phyloP scores from a whole-genome alignment of 2,797 vertebrate genomes.

The Heterohyrax brucei region DNA sequence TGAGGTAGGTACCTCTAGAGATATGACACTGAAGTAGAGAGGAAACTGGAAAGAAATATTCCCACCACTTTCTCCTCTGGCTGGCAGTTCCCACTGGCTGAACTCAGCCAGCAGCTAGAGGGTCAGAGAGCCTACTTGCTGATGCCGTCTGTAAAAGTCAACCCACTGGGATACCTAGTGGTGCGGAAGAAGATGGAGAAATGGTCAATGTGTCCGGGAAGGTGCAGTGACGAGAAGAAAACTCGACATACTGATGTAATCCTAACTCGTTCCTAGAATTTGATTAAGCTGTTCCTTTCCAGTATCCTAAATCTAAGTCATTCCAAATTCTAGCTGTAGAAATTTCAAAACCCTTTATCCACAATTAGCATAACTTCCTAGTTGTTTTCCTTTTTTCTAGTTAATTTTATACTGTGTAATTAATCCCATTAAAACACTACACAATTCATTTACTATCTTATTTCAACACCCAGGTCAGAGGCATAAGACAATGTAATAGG shows the following conservation, averaged over 20 bases:
- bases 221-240: not conserved
- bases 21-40: not conserved
- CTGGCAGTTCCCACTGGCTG: not conserved
- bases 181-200: not conserved
- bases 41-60: not conserved
- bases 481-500: no score
- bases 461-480: slow-evolving; percentile 26
- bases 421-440: not conserved
- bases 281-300: not conserved
- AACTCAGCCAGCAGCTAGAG: not conserved
- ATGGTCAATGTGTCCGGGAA: no score
- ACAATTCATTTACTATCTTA: not conserved
- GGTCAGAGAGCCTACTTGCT: not conserved
- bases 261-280: not conserved
- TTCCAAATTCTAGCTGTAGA: not conserved
- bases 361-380: not conserved
- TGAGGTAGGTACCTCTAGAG: not conserved
- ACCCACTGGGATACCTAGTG: not conserved
- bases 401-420: not conserved
- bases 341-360: slow-evolving; percentile 26
- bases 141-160: not conserved
- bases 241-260: not conserved
- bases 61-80: not conserved
- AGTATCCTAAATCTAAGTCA: not conserved
- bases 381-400: not conserved